Percentiles rank a stretch among this genome's conserved stretches.
Conservation (phyloP, 30 jellyfish, hydroid and myxozoan species). For the Hydra vulgaris region DNA sequence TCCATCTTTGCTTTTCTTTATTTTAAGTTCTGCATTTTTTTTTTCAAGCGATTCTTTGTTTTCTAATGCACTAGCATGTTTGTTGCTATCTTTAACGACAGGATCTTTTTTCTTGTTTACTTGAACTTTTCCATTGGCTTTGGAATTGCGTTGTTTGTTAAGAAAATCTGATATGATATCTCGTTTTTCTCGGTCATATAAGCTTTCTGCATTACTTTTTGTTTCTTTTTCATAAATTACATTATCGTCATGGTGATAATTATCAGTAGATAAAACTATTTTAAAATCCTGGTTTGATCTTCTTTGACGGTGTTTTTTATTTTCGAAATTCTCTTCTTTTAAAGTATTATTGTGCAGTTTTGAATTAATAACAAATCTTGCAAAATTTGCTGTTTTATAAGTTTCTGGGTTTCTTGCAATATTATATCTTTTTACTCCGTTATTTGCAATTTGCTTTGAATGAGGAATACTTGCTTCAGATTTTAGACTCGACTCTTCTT, state of each 20-base stretch:
- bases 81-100: background rate
- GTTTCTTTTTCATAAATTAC: constrained; percentile 8
- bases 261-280: background rate
- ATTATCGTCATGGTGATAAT: background rate
- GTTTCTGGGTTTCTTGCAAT: background rate
- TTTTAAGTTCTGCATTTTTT: background rate
- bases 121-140: background rate
- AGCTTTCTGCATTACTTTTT: background rate
- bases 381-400: background rate
- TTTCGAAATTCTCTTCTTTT: background rate
- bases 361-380: background rate
- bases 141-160: background rate
- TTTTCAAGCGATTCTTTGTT: background rate
- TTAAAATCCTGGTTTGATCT: background rate
- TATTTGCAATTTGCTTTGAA: background rate
- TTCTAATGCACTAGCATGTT: background rate
- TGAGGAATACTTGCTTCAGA: background rate
- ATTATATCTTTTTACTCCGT: background rate
- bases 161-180: constrained; percentile 8
- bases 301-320: background rate
- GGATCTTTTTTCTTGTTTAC: background rate
- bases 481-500: constrained; percentile 28
- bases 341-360: background rate
- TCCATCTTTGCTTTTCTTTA: constrained; percentile 40
- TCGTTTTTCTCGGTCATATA: background rate